Base-by-base conservation (phyloP, 2,888 invertebrate species). In the Oscheius myriophilus region DNA sequence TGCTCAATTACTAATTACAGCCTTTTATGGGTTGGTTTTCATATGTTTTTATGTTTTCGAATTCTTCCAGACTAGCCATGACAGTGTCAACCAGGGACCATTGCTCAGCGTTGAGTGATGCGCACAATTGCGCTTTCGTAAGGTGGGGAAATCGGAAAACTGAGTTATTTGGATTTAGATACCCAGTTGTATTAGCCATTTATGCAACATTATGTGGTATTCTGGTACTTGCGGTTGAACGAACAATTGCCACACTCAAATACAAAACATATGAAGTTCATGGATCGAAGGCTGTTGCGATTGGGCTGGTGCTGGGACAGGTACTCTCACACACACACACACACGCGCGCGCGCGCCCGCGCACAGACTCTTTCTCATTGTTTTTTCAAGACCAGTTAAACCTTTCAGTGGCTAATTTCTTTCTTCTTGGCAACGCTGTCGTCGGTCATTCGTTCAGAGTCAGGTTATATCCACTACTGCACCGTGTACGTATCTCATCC, bases 401-500 rank as follows among this genome's bases (percentile, higher is more conserved):
- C 11, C 33, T 33, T 67, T 53, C 52, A 72, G 72, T 79, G 79
- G 79, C 0, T 63, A 9, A 58, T 75, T n/a, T 79, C 75, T 41
- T 59, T 74, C 46, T 26, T 62, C 12, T 61, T 76, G 39, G 72
- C 76, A 14, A 63, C 72, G 16, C 57, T 69, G 21, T 73, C 75
- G 3, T 66, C 73, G 1, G 67, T 70, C 41, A 68, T 75, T 9
- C 71, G 79, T 11, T 67, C 72, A 1, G 75, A 75, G 51, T 64
- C 67, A 2, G 79, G 79, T 23, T 76, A 70, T 51, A 69, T 79
- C 12, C 76, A 75, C 46, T 73, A 77, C 54, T 79, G 79, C 52
- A 76, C 79, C 16, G 76, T 76, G 25, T 79, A 79, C 41, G 67
- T 79, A 3, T 73, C 75, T 6, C 79, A 79, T 67, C 79, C 79